phyloP scores from a whole-genome alignment of 1,140 invertebrate genomes.

The Drosophila sturtevanti region DNA sequence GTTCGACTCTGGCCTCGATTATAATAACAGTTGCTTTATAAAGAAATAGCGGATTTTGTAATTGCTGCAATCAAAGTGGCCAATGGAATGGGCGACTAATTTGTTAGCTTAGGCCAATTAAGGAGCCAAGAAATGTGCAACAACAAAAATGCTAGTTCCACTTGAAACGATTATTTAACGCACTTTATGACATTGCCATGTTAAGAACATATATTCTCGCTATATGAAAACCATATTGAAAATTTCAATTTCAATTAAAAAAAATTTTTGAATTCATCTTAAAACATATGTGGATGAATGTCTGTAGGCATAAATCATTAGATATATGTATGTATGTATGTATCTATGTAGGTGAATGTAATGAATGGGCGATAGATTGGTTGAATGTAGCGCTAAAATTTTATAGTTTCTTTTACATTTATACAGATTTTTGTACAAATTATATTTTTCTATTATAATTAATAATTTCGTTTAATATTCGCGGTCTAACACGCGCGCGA shows the following conservation, averaged over 20 bases:
- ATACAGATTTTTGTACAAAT: conserved; percentile 20
- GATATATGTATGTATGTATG: conserved; percentile 9
- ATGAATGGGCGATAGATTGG: too few relatives aligned
- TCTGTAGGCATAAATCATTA: background rate
- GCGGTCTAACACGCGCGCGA: conserved; percentile 64
- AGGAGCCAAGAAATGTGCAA: background rate
- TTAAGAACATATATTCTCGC: background rate
- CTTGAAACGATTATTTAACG: conserved; percentile 1
- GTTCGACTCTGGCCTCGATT: background rate
- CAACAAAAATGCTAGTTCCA: background rate
- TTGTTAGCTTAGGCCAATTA: background rate
- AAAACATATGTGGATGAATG: conserved; percentile 2
- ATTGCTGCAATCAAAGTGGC: background rate
- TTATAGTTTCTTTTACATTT: conserved; percentile 4
- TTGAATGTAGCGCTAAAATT: background rate
- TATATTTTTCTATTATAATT: conserved; percentile 32
- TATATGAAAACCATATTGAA: background rate
- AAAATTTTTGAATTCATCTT: background rate
- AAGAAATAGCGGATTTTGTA: background rate
- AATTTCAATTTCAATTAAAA: background rate
- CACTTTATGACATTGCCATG: background rate
- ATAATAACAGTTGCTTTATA: background rate
- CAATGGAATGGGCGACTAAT: background rate
- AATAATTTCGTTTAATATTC: conserved; percentile 48
- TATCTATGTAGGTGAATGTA: conserved; percentile 4